Base-by-base conservation (phyloP, 2,797 vertebrate species). In the Melanotaenia parkinsoni region DNA sequence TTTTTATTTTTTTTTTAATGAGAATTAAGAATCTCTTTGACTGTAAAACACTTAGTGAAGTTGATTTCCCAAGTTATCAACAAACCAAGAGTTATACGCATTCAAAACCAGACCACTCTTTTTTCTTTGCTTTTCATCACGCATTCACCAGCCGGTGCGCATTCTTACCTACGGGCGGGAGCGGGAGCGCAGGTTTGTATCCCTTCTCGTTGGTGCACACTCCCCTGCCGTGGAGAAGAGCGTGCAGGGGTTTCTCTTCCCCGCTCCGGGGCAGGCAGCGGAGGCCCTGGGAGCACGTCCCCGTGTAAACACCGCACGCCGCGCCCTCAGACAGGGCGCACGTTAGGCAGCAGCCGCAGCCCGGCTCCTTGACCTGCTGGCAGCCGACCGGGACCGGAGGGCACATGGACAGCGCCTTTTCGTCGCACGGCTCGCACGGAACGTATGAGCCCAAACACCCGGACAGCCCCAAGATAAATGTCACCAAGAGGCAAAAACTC, bases 321-420 rank as follows among this genome's bases (percentile, higher is more conserved):
- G 97, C 96, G 3, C 97, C 97, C 92, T 98, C 96, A 0, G 96
- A 94, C 88, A 98, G 95, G 79, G 98, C 98, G 91, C 98, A 99
- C 56, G 98, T 99, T 79, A 97, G 96, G 93, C 98, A 99, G 95
- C 98, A 99, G 90, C 98, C 98, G 92, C 98, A 99, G 91, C 98
- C 98, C 1, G 98, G 98, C 92, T 99, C 98, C 92, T 98, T 98
- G 88, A 99, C 97, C 89, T 96, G 94, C 95, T 99, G 96, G 89
- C 98, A 99, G 91, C 95, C 96, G 88, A 96, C 89, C 51, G 97
- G 97, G 74, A 96, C 94, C 80, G 97, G 97, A 61, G 96, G 97
- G 80, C 98, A 99, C 95, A 98, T 96, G 84, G 98, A 98, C 81
- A 96, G 93, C 35, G 97, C 96, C 89, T 98, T 99, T 88, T 96